These are phyloP conservation scores for Agrilus mali DNA, from an alignment of 2,888 invertebrate genomes.

Conservation along the genomic window DNA sequence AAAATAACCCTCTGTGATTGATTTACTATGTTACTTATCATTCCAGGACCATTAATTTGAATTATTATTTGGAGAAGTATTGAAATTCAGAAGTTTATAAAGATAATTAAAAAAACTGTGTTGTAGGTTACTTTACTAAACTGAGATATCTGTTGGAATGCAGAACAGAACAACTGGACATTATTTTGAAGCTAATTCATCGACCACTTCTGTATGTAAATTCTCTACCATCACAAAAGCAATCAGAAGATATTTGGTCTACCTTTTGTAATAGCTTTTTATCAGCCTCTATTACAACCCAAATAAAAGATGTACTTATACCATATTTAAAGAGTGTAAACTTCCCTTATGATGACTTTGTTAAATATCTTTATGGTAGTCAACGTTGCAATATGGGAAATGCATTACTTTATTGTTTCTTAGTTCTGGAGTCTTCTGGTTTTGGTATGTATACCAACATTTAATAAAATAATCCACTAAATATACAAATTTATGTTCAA, in stretches of 20 bases:
- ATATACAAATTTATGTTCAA: no score
- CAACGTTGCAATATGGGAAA: conserved; percentile 35
- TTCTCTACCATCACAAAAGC: conserved; percentile 2
- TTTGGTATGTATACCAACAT: conserved; percentile 41
- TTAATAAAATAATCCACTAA: background rate
- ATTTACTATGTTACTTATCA: no score
- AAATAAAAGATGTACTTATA: conserved; percentile 55
- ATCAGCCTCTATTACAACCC: conserved; percentile 50
- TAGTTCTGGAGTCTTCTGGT: conserved; percentile 51
- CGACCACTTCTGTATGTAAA: conserved; percentile 52
- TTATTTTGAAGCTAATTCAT: conserved; percentile 61
- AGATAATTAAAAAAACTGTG: conserved; percentile 1
- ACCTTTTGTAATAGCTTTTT: conserved; percentile 56
- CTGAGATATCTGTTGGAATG: conserved; percentile 55
- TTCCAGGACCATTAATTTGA: no score
- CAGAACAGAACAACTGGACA: conserved; percentile 52
- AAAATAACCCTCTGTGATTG: no score
- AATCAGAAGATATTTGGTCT: conserved; percentile 23
- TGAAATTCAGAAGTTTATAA: background rate
- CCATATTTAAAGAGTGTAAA: conserved; percentile 47
- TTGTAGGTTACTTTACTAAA: conserved; percentile 60
- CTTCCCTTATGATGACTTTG: conserved; percentile 38
- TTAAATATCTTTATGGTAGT: conserved; percentile 27
- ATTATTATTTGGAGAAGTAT: no score
- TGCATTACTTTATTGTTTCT: conserved; percentile 51